These are phyloP conservation scores for Linnaemya tessellans DNA, from an alignment of 2,888 invertebrate genomes.

Conservation along the genomic window DNA sequence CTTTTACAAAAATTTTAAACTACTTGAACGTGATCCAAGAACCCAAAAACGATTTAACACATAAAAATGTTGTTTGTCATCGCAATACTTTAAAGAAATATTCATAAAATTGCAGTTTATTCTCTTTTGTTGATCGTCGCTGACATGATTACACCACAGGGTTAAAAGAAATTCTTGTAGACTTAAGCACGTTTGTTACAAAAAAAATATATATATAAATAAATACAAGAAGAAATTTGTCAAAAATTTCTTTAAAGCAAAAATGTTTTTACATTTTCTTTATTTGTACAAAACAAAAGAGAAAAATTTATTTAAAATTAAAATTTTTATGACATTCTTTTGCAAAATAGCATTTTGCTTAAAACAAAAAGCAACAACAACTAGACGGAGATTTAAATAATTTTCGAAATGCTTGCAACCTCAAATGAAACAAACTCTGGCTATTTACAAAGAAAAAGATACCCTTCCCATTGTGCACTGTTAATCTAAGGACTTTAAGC, in stretches of 20 bases:
- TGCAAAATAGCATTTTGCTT: not conserved
- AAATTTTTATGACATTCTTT: not conserved
- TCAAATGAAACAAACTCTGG: conserved; percentile 2
- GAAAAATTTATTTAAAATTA: conserved; percentile 15
- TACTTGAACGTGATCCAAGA: conserved; percentile 53
- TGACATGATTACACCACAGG: conserved; percentile 51
- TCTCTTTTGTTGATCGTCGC: conserved; percentile 17
- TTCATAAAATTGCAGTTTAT: conserved; percentile 12
- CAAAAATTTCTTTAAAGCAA: conserved; percentile 14
- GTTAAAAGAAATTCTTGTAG: not conserved
- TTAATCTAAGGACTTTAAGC: conserved; percentile 51
- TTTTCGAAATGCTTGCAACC: conserved; percentile 20
- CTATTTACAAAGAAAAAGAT: not conserved
- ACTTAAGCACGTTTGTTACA: conserved; percentile 23
- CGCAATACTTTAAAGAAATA: conserved; percentile 19
- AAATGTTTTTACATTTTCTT: not conserved
- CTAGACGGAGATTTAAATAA: conserved; percentile 44
- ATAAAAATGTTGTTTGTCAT: not conserved
- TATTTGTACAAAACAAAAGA: conserved; percentile 17
- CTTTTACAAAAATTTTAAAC: conserved; percentile 7
- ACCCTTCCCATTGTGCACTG: not conserved
- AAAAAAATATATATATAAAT: not conserved
- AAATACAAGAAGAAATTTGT: conserved; percentile 1
- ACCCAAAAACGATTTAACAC: conserved; percentile 46
- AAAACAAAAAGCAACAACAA: not conserved